A percentile compares a stretch with the other conserved stretches of the same genome.
These are phyloP conservation scores for Fistularia tabacaria DNA, from an alignment of 2,797 vertebrate species.

Conservation along the genomic window DNA sequence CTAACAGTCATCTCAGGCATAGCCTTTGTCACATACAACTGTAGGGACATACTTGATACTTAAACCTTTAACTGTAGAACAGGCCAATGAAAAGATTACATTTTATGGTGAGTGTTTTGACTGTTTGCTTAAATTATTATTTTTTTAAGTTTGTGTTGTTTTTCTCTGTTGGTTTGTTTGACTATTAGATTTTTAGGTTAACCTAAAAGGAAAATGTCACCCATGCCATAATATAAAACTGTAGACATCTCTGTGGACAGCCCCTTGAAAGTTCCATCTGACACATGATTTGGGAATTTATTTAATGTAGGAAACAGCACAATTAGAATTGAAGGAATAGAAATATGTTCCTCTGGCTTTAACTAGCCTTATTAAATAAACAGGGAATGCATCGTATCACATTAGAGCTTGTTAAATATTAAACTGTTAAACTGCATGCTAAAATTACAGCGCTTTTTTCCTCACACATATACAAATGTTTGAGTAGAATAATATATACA, in stretches of 20 bases:
- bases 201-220: too few species aligned
- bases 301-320: not conserved
- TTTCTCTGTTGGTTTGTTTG: too few species aligned
- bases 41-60: not conserved
- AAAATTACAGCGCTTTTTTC: constrained; percentile 16
- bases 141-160: too few species aligned
- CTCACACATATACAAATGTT: not conserved
- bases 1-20: constrained; percentile 7
- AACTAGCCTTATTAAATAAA: constrained; percentile 17
- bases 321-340: not conserved
- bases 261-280: too few species aligned
- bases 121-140: too few species aligned
- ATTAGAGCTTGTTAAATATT: constrained; percentile 28
- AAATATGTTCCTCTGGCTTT: constrained; percentile 15
- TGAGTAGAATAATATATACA: constrained; percentile 7
- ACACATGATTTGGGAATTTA: too few species aligned
- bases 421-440: constrained; percentile 6
- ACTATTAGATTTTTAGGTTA: too few species aligned
- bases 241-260: too few species aligned
- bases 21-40: constrained; percentile 1
- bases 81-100: too few species aligned
- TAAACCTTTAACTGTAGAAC: not conserved
- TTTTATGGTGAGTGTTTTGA: too few species aligned
- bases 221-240: too few species aligned
- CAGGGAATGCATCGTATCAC: constrained; percentile 1